Percentiles rank a stretch among this genome's conserved stretches.
phyloP scores from a whole-genome alignment of 2,797 vertebrate species.

The Rhinichthys osculus region DNA sequence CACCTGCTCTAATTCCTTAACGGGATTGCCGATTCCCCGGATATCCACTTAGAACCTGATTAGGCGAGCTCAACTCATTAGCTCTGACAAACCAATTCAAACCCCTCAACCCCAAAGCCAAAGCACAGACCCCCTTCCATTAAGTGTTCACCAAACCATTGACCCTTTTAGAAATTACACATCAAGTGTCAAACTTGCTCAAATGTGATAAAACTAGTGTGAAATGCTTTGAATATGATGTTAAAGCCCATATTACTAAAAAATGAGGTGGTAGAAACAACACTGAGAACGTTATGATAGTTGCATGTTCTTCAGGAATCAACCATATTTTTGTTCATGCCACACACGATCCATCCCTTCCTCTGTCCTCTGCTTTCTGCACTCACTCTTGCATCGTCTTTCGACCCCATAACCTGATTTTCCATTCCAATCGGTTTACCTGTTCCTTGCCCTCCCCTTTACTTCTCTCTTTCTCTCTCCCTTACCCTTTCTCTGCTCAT shows the following conservation, averaged over 20 bases:
- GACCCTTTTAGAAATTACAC: not conserved
- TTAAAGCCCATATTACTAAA: not conserved
- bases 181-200: not conserved
- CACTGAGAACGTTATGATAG: not conserved
- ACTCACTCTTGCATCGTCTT: constrained; percentile 65
- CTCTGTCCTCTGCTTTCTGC: constrained; percentile 48
- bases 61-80: constrained; percentile 80
- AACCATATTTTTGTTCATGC: not conserved
- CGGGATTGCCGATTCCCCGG: constrained; percentile 75
- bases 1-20: constrained; percentile 80
- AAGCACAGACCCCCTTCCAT: constrained; percentile 27
- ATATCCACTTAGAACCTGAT: constrained; percentile 80
- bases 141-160: not conserved
- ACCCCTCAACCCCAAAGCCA: constrained; percentile 58
- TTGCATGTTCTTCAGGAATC: not conserved
- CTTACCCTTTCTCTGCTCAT: constrained; percentile 70
- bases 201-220: not conserved
- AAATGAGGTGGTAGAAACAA: not conserved
- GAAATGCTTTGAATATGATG: not conserved
- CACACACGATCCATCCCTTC: not conserved
- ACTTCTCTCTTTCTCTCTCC: constrained; percentile 43
- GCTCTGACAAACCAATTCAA: constrained; percentile 74
- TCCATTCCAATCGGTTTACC: constrained; percentile 72
- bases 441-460: constrained; percentile 46
- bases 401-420: constrained; percentile 78